Evolutionary conservation across 2,113 vertebrate genomes (phyloP), one percentile per base, ranked within the genome.

Genomic region (Typhlomys cinereus): DNA sequence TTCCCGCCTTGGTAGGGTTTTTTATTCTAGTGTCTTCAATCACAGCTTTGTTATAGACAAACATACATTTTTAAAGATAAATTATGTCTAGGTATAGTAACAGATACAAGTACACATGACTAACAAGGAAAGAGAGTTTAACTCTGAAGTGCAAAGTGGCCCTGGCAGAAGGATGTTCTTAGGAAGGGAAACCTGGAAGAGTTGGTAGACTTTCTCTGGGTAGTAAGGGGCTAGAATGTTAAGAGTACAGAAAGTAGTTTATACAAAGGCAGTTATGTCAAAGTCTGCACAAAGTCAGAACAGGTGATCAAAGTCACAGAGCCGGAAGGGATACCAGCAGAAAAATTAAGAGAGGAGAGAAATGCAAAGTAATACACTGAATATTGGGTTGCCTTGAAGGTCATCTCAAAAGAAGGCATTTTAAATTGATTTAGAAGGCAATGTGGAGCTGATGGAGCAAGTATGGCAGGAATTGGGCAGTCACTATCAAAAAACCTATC

Each of bases 341-440:
- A 54, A 93, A 50, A 75, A 48, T 34, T 61, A 73, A 48, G 31
- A 83, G 31, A 70, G 23, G 2, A 73, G 31, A 76, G 39, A 29
- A 86, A 80, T 75, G 36, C 15, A 74, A 61, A 89, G 36, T 71
- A 50, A 75, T 59, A 67, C 82, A 75, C n/a, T 15, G 7, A 64
- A 57, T 67, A 88, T 46, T 11, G n/a, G 61, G 86, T 54, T 75
- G 27, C 23, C 48, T 88, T 95, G 93, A 96, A 97, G 88, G 88
- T 94, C 88, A 94, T 57, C 79, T 76, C 62, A 88, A 83, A 94
- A 93, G 61, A 85, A 88, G n/a, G 34, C 8, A 46, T 86, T 95
- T 86, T 61, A 88, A 93, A 95, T 91, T 88, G 94, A 92, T 95
- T 93, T 94, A 92, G 79, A 95, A 93, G 61, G 88, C 74, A 89